A percentile compares a stretch with the other conserved stretches of the same genome.
Evolutionary conservation across 2,113 vertebrate species (phyloP).

Genomic region (Cyanistes caeruleus): DNA sequence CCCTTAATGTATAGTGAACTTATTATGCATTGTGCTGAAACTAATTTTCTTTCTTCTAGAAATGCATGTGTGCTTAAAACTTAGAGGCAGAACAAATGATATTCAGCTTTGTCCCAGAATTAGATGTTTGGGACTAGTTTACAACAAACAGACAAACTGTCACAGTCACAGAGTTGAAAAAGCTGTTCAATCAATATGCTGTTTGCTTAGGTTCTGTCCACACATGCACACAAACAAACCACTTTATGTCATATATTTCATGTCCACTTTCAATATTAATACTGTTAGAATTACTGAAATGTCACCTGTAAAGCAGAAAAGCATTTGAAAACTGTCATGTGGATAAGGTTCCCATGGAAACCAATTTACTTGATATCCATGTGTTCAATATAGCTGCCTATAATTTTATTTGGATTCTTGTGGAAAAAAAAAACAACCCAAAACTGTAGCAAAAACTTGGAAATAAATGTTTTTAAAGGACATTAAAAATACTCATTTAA

Average conservation of each 20-base stretch:
- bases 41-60: slow-evolving; percentile 44
- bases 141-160: not conserved
- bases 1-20: slow-evolving; percentile 57
- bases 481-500: not conserved
- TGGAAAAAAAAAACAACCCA: not conserved
- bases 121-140: slow-evolving; percentile 11
- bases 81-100: slow-evolving; percentile 32
- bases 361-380: slow-evolving; percentile 35
- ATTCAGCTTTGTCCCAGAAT: slow-evolving; percentile 5
- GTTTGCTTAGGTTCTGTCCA: slow-evolving; percentile 6
- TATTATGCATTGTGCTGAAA: slow-evolving; percentile 53
- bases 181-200: not conserved
- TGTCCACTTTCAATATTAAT: slow-evolving; percentile 47
- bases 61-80: slow-evolving; percentile 48
- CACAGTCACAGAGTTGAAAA: not conserved
- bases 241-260: slow-evolving; percentile 53
- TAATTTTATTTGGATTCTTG: not conserved
- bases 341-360: slow-evolving; percentile 66
- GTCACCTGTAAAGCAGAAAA: slow-evolving; percentile 53
- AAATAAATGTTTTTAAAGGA: not conserved
- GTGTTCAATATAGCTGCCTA: not conserved
- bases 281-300: slow-evolving; percentile 44
- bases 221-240: not conserved
- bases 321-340: slow-evolving; percentile 55
- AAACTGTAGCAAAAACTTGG: not conserved